These are phyloP conservation scores for Drosophila funebris DNA, from an alignment of 1,140 invertebrate genomes.

Conservation along the genomic window DNA sequence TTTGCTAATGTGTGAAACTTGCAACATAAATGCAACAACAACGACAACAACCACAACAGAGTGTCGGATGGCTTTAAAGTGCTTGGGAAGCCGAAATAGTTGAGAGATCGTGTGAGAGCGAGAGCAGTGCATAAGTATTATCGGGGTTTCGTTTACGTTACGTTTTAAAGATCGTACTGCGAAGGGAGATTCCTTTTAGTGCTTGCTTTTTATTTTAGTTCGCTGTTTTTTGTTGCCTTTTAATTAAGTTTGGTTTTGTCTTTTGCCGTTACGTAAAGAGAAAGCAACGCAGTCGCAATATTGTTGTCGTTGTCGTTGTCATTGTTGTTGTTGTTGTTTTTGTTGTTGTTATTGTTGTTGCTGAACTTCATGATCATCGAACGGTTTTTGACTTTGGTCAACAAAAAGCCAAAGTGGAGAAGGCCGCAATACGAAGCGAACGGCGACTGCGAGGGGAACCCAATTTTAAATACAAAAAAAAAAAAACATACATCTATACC, in stretches of 20 bases:
- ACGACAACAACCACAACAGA: constrained; percentile 26
- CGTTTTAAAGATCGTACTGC: constrained; percentile 3
- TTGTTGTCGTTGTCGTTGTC: constrained; percentile 9
- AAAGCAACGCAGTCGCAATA: constrained; percentile 56
- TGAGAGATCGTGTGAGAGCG: constrained; percentile 21
- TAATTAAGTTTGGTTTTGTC: constrained; percentile 77
- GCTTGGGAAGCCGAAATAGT: constrained; percentile 21
- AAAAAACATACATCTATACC: constrained; percentile 8
- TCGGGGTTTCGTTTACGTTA: constrained; percentile 29
- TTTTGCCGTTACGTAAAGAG: constrained; percentile 74
- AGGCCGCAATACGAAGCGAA: constrained; percentile 27
- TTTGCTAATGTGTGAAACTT: constrained; percentile 65
- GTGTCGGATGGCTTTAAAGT: constrained; percentile 48
- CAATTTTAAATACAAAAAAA: constrained; percentile 43
- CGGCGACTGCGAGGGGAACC: constrained; percentile 35
- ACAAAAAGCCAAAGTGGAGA: constrained; percentile 49
- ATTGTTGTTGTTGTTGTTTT: constrained; percentile 33
- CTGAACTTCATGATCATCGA: constrained; percentile 78
- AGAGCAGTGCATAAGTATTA: constrained; percentile 13
- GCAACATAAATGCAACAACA: constrained; percentile 57
- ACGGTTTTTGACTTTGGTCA: constrained; percentile 80
- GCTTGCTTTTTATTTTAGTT: constrained; percentile 60
- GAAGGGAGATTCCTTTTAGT: constrained; percentile 54
- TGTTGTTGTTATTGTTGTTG: constrained; percentile 27
- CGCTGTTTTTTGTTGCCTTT: constrained; percentile 65